These are phyloP conservation scores for Patella vulgata DNA, from an alignment of 1,140 invertebrate species.

Conservation along the genomic window DNA sequence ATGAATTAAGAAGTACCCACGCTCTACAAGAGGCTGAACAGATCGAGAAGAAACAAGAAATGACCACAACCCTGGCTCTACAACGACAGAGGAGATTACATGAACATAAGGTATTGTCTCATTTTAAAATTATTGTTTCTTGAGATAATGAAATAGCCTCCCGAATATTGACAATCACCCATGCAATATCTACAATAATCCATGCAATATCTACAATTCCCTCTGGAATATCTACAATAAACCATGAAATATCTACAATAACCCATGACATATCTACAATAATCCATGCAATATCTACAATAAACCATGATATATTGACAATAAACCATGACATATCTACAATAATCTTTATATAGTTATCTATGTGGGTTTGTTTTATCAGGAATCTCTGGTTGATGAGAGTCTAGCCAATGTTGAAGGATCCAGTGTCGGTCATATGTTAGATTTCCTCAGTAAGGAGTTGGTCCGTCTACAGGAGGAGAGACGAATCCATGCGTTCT, in stretches of 20 bases:
- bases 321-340: too few relatives aligned
- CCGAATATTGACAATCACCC: too few relatives aligned
- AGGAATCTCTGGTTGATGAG: slow-evolving; percentile 64
- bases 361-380: slow-evolving; percentile 1
- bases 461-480: slow-evolving; percentile 78
- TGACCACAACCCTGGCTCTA: slow-evolving; percentile 65
- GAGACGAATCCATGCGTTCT: slow-evolving; percentile 76
- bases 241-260: too few relatives aligned
- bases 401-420: slow-evolving; percentile 69
- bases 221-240: too few relatives aligned
- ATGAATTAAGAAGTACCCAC: slow-evolving; percentile 75
- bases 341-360: too few relatives aligned
- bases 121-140: too few relatives aligned
- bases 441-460: slow-evolving; percentile 82
- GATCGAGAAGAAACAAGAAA: slow-evolving; percentile 64
- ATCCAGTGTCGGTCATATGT: slow-evolving; percentile 72
- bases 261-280: too few relatives aligned
- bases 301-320: too few relatives aligned
- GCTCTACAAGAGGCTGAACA: slow-evolving; percentile 71
- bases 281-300: too few relatives aligned
- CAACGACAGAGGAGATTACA: slow-evolving; percentile 63
- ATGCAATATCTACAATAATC: too few relatives aligned
- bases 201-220: too few relatives aligned
- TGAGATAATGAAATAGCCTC: too few relatives aligned
- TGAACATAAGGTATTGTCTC: slow-evolving; percentile 59